phyloP scores from a whole-genome alignment of 2,113 vertebrate genomes.

The Notothenia rossii region DNA sequence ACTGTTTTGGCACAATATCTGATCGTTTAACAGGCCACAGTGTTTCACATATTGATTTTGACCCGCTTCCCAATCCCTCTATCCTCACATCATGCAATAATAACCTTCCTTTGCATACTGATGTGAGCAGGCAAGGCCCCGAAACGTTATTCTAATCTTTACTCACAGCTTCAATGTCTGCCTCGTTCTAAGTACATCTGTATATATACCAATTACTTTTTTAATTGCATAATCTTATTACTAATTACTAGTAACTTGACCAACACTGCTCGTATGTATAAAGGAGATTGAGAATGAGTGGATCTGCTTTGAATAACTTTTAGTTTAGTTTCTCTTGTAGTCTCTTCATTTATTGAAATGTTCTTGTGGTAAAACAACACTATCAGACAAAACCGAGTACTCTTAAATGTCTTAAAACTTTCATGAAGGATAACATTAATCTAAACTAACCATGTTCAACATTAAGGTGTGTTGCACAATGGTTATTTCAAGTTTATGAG shows the following conservation, averaged over 20 bases:
- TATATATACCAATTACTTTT: no score
- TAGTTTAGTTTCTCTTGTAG: no score
- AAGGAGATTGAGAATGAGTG: not conserved
- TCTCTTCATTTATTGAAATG: no score
- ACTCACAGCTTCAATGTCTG: not conserved
- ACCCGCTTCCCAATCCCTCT: constrained; percentile 22
- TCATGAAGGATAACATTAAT: not conserved
- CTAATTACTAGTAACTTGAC: no score
- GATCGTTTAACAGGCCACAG: constrained; percentile 8
- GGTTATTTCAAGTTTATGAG: not conserved
- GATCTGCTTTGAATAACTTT: not conserved
- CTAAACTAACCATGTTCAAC: not conserved
- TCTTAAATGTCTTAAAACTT: no score
- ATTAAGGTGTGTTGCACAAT: not conserved
- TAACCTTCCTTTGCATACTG: constrained; percentile 33
- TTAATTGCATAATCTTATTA: no score
- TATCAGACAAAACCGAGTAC: no score
- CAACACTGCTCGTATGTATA: not conserved
- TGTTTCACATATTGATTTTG: constrained; percentile 43
- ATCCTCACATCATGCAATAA: constrained; percentile 32
- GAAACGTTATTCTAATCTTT: not conserved
- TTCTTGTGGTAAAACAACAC: no score
- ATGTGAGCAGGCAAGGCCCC: constrained; percentile 12
- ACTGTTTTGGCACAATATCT: constrained; percentile 23
- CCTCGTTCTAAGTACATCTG: no score